Evolutionary conservation across 2,888 invertebrate genomes (phyloP).

Genomic region (Lamellibrachia columna): DNA sequence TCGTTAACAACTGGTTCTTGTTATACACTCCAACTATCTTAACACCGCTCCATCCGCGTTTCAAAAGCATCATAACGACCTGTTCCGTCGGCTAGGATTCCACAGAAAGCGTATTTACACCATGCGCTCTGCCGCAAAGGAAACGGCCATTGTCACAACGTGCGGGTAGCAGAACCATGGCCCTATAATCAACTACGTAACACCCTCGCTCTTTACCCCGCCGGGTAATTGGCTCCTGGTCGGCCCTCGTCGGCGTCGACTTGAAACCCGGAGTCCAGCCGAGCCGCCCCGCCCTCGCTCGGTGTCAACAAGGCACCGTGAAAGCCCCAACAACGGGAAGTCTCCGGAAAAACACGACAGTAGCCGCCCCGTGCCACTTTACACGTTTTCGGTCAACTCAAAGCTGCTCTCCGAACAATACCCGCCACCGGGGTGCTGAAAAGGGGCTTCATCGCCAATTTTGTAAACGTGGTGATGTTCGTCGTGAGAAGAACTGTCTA

Average conservation of each 20-base stretch:
- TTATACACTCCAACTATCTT: neutral
- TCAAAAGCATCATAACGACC: neutral
- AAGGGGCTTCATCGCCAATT: neutral
- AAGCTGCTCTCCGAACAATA: neutral
- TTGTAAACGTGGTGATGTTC: neutral
- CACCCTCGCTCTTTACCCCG: neutral
- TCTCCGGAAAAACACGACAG: neutral
- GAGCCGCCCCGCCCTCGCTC: neutral
- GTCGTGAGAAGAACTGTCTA: too few relatives aligned
- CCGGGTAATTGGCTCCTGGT: neutral
- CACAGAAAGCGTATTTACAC: neutral
- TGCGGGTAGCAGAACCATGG: neutral
- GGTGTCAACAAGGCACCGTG: neutral
- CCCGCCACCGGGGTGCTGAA: neutral
- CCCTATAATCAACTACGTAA: neutral
- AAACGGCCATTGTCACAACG: neutral
- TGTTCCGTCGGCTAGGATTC: neutral
- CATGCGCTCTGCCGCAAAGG: neutral
- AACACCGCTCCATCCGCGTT: neutral
- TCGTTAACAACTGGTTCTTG: too few relatives aligned
- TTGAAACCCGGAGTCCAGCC: neutral
- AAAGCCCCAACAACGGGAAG: neutral
- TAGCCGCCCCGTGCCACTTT: neutral
- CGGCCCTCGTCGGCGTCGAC: neutral
- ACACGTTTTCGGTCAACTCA: neutral